Percentiles rank a stretch among this genome's conserved stretches.
These are phyloP conservation scores for Harpagifer antarcticus DNA, from an alignment of 2,797 vertebrate species.

Conservation along the genomic window DNA sequence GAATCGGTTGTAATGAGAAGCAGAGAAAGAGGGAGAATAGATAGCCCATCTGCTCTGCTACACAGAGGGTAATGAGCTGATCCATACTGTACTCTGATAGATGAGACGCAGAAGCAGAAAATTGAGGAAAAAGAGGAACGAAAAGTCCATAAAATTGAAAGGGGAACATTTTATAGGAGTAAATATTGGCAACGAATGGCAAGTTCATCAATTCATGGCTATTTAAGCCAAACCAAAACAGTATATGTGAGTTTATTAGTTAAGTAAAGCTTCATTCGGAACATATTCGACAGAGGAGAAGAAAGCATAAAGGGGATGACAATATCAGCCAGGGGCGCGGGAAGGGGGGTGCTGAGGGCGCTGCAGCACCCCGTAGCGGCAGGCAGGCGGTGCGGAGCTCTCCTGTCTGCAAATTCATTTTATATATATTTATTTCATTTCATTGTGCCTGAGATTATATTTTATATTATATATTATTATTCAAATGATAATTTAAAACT, in stretches of 20 bases:
- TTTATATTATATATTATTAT: too few relatives aligned
- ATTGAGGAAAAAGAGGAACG: neutral
- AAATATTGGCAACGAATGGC: neutral
- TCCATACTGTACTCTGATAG: neutral
- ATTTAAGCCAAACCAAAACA: neutral
- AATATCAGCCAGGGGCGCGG: too few relatives aligned
- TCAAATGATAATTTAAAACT: too few relatives aligned
- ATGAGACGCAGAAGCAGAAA: neutral
- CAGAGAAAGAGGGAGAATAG: conserved; percentile 3
- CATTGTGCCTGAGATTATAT: too few relatives aligned
- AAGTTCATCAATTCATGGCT: neutral
- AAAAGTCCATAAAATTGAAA: neutral
- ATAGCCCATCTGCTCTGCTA: conserved; percentile 16
- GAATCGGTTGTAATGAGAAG: conserved; percentile 1
- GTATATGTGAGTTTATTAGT: neutral
- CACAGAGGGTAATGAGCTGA: conserved; percentile 8
- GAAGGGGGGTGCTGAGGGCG: too few relatives aligned
- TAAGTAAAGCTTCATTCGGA: neutral
- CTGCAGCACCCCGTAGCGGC: too few relatives aligned
- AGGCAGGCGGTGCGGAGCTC: too few relatives aligned
- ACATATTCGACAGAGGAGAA: neutral
- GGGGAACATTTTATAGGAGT: neutral
- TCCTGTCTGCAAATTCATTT: too few relatives aligned
- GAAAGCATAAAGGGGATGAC: too few relatives aligned
- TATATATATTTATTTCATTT: too few relatives aligned